Conservation (phyloP, 2,113 vertebrate species). For the Panthera uncia region DNA sequence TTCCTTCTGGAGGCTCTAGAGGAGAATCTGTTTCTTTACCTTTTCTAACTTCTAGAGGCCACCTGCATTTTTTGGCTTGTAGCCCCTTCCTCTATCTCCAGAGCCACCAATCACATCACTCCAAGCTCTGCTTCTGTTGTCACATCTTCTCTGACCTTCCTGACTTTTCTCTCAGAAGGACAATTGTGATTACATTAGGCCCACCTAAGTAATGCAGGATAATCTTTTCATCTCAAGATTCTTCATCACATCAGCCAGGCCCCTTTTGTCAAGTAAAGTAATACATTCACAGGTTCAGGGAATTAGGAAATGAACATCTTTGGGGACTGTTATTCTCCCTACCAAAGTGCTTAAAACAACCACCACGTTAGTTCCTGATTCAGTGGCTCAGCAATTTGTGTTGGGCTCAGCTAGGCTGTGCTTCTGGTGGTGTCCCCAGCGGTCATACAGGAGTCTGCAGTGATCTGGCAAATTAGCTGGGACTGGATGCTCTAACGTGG, state of each 20-base stretch:
- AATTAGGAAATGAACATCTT: neutral
- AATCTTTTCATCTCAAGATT: neutral
- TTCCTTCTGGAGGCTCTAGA: neutral
- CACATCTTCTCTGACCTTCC: neutral
- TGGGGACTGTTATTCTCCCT: neutral
- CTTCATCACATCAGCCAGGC: neutral
- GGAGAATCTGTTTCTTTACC: neutral
- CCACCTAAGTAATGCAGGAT: neutral
- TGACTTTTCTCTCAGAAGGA: neutral
- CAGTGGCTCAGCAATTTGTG: neutral
- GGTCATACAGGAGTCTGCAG: neutral
- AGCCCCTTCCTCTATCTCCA: neutral
- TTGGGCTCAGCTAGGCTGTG: neutral
- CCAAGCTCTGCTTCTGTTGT: neutral
- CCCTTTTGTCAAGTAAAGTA: neutral
- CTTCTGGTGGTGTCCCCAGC: neutral
- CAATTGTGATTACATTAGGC: neutral
- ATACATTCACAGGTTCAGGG: neutral
- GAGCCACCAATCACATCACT: neutral
- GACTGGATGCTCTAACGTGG: neutral
- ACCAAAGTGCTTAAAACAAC: neutral
- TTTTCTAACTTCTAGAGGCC: neutral
- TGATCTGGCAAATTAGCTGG: neutral
- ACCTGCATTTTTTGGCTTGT: neutral
- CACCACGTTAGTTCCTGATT: neutral